Percentiles rank a stretch among this genome's conserved stretches.
phyloP scores from a whole-genome alignment of 2,113 vertebrate species.

The Opisthocomus hoazin region DNA sequence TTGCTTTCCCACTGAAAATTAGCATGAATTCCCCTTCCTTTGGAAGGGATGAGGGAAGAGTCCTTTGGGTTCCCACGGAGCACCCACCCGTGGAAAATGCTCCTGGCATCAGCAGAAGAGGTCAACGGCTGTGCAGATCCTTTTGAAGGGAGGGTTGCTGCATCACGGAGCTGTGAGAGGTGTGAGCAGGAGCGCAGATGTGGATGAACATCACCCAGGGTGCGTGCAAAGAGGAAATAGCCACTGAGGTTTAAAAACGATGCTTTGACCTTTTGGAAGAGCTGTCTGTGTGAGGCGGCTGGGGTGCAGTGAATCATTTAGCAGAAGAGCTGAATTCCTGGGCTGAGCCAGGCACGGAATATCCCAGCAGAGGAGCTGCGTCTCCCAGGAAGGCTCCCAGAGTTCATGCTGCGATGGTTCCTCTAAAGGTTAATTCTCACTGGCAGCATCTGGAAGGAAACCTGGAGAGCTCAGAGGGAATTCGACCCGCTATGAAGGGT shows the following conservation, averaged over 20 bases:
- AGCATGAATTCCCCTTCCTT: not conserved
- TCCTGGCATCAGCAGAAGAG: not conserved
- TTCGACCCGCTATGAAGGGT: not conserved
- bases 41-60: not conserved
- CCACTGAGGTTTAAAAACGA: not conserved
- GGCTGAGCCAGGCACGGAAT: not conserved
- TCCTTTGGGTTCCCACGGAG: not conserved
- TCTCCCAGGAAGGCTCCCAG: not conserved
- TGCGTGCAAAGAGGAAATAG: not conserved
- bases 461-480: not conserved
- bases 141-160: not conserved
- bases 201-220: not conserved
- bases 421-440: constrained; percentile 28
- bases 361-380: not conserved
- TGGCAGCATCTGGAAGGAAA: not conserved
- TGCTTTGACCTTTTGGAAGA: not conserved
- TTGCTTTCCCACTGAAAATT: not conserved
- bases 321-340: not conserved
- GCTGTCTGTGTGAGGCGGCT: not conserved
- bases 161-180: not conserved
- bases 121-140: not conserved
- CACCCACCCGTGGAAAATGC: not conserved
- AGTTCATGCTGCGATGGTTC: not conserved
- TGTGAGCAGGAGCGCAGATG: rapidly evolving
- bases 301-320: not conserved